A percentile compares a stretch with the other conserved stretches of the same genome.
phyloP scores from a whole-genome alignment of 2,888 invertebrate genomes.

The Acanthoscelides obtectus region DNA sequence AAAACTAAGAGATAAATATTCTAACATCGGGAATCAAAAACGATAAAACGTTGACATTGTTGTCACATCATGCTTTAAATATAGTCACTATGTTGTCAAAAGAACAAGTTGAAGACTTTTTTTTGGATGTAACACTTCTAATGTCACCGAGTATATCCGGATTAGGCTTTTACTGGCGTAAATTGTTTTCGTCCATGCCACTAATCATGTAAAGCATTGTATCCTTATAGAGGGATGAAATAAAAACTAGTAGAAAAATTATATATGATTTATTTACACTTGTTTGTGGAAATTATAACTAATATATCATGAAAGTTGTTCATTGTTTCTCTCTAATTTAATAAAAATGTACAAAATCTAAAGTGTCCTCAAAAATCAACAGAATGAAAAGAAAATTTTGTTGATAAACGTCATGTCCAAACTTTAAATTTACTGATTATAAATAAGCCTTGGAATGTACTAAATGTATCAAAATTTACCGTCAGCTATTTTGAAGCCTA shows the following conservation, averaged over 20 bases:
- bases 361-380: slow-evolving; percentile 17
- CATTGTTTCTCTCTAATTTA: slow-evolving; percentile 20
- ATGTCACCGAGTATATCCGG: no score
- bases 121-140: no score
- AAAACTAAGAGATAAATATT: no score
- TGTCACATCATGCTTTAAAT: no score
- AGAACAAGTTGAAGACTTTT: no score
- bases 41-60: no score
- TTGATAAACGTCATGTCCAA: neutral
- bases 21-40: no score
- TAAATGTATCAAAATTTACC: slow-evolving; percentile 3
- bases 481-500: slow-evolving; percentile 1
- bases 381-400: slow-evolving; percentile 15
- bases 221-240: no score
- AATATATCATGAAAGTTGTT: slow-evolving; percentile 17
- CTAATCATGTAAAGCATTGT: no score
- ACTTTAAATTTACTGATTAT: neutral
- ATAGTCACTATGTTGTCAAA: no score
- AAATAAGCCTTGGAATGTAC: slow-evolving; percentile 1
- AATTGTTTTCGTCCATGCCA: no score
- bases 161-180: no score
- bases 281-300: slow-evolving; percentile 20
- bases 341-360: slow-evolving; percentile 33
- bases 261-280: slow-evolving; percentile 25
- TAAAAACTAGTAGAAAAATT: slow-evolving; percentile 13